phyloP scores from a whole-genome alignment of 2,797 vertebrate genomes.

The Epinephelus coioides region DNA sequence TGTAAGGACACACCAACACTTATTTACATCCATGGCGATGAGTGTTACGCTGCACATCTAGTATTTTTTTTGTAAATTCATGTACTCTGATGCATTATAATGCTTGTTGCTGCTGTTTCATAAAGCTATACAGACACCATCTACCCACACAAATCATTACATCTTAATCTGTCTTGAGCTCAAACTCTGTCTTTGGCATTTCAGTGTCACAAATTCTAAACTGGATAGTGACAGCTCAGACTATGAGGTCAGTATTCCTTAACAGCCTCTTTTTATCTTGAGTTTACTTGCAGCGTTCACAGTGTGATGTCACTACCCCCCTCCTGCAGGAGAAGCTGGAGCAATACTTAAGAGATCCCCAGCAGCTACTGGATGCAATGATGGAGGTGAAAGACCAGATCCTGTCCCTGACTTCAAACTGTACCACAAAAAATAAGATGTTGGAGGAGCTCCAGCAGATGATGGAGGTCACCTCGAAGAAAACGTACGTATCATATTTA shows the following conservation, averaged over 20 bases:
- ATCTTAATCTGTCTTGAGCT: neutral
- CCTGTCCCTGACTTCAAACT: constrained; percentile 87
- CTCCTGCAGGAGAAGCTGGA: constrained; percentile 81
- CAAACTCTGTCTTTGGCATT: constrained; percentile 32
- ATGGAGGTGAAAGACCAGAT: constrained; percentile 87
- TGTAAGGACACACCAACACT: constrained; percentile 72
- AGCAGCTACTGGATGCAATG: constrained; percentile 85
- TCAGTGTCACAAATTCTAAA: constrained; percentile 53
- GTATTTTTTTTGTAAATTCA: neutral
- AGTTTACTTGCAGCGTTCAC: neutral
- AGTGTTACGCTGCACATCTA: neutral
- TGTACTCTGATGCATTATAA: neutral
- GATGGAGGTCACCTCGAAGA: constrained; percentile 72
- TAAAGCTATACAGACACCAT: neutral
- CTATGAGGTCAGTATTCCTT: constrained; percentile 65
- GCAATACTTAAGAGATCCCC: constrained; percentile 89
- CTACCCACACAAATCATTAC: neutral
- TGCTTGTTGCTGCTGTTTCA: neutral
- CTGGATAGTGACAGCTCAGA: constrained; percentile 45
- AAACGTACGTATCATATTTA: constrained; percentile 80
- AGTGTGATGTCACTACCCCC: neutral
- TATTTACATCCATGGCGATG: neutral
- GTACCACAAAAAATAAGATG: constrained; percentile 76
- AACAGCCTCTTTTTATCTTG: neutral
- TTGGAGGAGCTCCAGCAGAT: constrained; percentile 81